These are phyloP conservation scores for Sylvia atricapilla DNA, from an alignment of 2,113 vertebrate species.

Conservation along the genomic window DNA sequence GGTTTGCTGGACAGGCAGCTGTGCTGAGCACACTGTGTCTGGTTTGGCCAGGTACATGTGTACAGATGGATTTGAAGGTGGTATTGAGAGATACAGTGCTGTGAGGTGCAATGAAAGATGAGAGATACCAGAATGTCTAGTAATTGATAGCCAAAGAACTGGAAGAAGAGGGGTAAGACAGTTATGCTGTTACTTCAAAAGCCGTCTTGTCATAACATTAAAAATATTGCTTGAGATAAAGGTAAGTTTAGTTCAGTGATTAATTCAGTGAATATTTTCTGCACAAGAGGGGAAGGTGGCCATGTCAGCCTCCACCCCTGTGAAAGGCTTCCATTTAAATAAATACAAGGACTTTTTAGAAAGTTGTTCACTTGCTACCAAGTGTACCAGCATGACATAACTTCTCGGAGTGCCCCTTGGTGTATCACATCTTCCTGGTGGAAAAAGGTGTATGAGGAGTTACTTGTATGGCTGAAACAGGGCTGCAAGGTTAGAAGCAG, in stretches of 20 bases:
- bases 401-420: background rate
- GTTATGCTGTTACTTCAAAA: background rate
- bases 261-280: background rate
- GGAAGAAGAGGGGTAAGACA: background rate
- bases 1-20: background rate
- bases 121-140: background rate
- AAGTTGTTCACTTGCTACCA: background rate
- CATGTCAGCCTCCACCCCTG: background rate
- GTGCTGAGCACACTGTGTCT: background rate
- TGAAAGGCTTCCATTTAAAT: background rate
- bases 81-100: background rate
- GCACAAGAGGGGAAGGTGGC: background rate
- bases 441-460: background rate
- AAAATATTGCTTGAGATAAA: background rate
- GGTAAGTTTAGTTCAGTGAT: background rate
- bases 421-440: background rate
- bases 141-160: background rate
- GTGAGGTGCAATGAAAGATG: background rate
- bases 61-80: background rate
- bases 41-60: fast-evolving
- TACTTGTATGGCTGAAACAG: background rate
- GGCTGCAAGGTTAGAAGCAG: background rate
- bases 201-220: background rate
- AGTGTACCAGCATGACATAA: fast-evolving
- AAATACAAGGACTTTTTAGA: background rate